Base-by-base conservation (phyloP, 2,113 vertebrate genomes). In the Chionis minor region DNA sequence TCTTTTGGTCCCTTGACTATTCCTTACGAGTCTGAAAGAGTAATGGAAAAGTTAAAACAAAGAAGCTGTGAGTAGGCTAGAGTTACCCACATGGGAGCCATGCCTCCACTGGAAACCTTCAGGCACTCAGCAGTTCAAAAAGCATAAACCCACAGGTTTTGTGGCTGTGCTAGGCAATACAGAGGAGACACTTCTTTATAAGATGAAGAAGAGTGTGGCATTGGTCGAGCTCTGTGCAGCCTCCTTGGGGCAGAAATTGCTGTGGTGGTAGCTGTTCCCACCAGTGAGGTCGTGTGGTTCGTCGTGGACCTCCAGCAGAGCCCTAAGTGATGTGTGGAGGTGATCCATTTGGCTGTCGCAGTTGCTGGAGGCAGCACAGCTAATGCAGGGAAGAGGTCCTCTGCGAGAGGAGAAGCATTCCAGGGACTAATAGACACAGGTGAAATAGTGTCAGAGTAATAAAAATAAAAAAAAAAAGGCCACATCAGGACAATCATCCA, bases 271-370 rank as follows among this genome's bases (percentile, higher is more conserved):
- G 59, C 28, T 55, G 13, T 1, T 2, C 21, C 33, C 0, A 0
- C 18, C 52, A 26, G 16, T 7, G 62, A 59, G 38, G 22, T 0
- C 0, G 0, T 3, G 2, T 33, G 24, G 8, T 51, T 83, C 4
- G 2, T 11, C 1, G 1, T 45, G 33, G n/a, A 35, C 22, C 65
- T 71, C 30, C 15, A n/a, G 23, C 38, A 71, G 47, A 92, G 42
- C 33, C 14, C 18, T 22, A 3, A 23, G 33, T 12, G 33, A 22
- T 1, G 0, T 3, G 11, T 33, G 32, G 52, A 80, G 45, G 44
- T 59, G 54, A 23, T 18, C 12, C 0, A 0, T 2, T 6, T 54
- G 45, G 3, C 47, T 54, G 9, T 22, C 49, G 56, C 10, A 8
- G 10, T 26, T 88, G 28, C 63, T 59, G 51, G 23, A 78, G 61